Conservation (phyloP, 2,888 invertebrate species). For the Drosophila subsilvestris region DNA sequence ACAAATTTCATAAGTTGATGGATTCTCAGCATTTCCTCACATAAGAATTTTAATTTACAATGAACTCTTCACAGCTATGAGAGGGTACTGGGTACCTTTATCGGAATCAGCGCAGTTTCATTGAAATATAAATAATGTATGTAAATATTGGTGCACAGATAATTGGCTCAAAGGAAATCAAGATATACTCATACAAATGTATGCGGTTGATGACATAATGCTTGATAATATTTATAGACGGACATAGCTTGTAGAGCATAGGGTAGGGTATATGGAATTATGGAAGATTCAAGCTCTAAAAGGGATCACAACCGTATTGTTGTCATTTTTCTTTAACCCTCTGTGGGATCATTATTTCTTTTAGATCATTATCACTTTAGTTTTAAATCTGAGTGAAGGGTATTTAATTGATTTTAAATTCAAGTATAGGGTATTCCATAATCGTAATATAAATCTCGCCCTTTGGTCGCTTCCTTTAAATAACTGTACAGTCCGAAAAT, state of each 20-base stretch:
- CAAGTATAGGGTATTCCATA: not conserved
- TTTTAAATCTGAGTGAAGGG: not conserved
- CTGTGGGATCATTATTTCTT: too few species aligned
- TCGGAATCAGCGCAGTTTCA: not conserved
- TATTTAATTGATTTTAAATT: not conserved
- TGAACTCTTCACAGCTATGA: not conserved
- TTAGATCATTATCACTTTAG: not conserved
- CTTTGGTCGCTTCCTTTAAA: slow-evolving; percentile 6
- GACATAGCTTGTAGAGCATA: not conserved
- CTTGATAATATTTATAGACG: not conserved
- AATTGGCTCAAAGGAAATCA: not conserved
- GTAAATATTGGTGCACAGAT: not conserved
- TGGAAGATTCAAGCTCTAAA: not conserved
- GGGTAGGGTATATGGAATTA: not conserved
- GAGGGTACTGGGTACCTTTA: not conserved
- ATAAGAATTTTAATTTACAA: not conserved
- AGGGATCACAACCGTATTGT: too few species aligned
- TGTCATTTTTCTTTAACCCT: too few species aligned
- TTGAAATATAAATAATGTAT: not conserved
- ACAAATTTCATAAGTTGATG: not conserved
- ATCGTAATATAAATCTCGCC: not conserved
- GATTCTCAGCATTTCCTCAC: not conserved
- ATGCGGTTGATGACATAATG: not conserved
- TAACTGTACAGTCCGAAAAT: slow-evolving; percentile 18
- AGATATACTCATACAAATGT: not conserved